Base-by-base conservation (phyloP, 2,888 invertebrate genomes). In the Drosophila suboccidentalis region DNA sequence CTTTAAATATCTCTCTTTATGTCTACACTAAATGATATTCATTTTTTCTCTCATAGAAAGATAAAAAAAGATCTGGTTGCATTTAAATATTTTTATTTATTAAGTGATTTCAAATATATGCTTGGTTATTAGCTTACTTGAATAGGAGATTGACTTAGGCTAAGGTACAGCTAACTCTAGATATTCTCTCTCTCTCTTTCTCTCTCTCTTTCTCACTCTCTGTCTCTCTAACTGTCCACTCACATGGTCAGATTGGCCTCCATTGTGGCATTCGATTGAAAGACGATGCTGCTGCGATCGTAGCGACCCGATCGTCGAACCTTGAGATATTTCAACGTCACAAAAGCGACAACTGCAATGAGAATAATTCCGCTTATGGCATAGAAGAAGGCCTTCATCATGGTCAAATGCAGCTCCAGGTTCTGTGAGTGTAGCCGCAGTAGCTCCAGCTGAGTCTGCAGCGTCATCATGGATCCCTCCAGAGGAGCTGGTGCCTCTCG, bases 251-350 rank as follows among this genome's bases (percentile, higher is more conserved):
- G 70, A 68, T 89, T 87, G 22, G 90, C 89, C 47, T 92, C 90
- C 71, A 92, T 87, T 4, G 92, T 92, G 36, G 87, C 90, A 51
- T 80, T 90, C 9, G 92, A 92, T n/a, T 90, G 89, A 69, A 91
- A 92, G 10, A 92, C 90, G 19, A 92, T 92, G 69, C 91, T 91
- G 39, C 90, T 89, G 49, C 88, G 90, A 32, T 82, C 72, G 44
- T 91, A 91, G n/a, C 79, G 87, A 1, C 89, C 87, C 4, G 85
- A 82, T 2, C 89, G 78, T 0, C 78, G 76, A 13, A 67, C 62
- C 41, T 89, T 91, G 54, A 80, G 80, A 49, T 80, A 81, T 10
- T 79, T 76, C 4, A 89, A 13, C 0, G 62, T 39, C 1, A 72
- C 58, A 13, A 89, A 22, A 0, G 84, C 65, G 1, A 87, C 62